These are phyloP conservation scores for Caenorhabditis macrosperma DNA, from an alignment of 2,888 invertebrate species.

Conservation along the genomic window DNA sequence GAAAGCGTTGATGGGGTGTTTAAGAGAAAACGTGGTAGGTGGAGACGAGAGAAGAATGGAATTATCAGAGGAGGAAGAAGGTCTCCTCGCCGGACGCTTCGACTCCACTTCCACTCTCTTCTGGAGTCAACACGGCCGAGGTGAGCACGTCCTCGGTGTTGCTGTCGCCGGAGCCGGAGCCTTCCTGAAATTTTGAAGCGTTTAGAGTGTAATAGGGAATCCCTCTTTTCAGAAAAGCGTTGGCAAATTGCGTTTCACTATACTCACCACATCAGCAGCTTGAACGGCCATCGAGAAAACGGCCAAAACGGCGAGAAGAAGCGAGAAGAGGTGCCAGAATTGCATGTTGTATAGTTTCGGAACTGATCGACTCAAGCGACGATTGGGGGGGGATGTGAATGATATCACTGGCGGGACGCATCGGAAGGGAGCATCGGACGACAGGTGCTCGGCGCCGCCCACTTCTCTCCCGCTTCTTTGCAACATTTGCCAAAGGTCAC, in stretches of 20 bases:
- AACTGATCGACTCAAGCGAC: too few species aligned
- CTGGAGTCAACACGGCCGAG: too few species aligned
- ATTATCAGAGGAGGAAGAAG: conserved; percentile 22
- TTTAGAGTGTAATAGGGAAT: too few species aligned
- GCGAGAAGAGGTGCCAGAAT: conserved; percentile 20
- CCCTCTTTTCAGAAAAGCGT: too few species aligned
- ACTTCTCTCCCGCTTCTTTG: conserved; percentile 16
- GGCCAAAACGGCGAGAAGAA: conserved; percentile 21
- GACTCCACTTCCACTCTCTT: conserved; percentile 28
- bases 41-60: not conserved
- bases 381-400: too few species aligned
- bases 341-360: conserved; percentile 25
- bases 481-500: conserved; percentile 28
- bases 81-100: conserved; percentile 46
- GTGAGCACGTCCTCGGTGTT: not conserved
- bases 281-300: not conserved
- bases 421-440: not conserved
- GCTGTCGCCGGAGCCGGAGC: conserved; percentile 26
- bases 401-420: conserved; percentile 1
- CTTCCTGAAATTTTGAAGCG: conserved; percentile 47
- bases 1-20: conserved; percentile 9
- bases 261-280: not conserved
- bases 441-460: conserved; percentile 19
- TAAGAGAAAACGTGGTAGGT: too few species aligned
- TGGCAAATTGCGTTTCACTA: not conserved